These are phyloP conservation scores for Lasioglossum zephyrum DNA, from an alignment of 2,888 invertebrate species.

Conservation along the genomic window DNA sequence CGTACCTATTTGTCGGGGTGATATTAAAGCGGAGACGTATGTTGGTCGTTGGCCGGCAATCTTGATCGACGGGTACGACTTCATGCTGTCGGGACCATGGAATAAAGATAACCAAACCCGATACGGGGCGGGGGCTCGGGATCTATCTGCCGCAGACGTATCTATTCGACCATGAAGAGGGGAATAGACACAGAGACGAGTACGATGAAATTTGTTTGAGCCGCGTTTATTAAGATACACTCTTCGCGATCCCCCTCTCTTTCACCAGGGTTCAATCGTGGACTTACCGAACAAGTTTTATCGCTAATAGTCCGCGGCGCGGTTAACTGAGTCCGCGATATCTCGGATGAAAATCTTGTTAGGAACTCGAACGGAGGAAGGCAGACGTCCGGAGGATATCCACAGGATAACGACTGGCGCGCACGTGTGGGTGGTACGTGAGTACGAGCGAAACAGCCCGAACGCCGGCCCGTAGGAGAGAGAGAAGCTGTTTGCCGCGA, in stretches of 20 bases:
- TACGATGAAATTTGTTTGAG: conserved; percentile 32
- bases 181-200: not conserved
- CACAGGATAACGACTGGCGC: conserved; percentile 68
- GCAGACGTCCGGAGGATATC: conserved; percentile 72
- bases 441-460: conserved; percentile 43
- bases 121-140: not conserved
- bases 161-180: conserved; percentile 12
- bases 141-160: not conserved
- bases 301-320: conserved; percentile 67
- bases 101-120: conserved; percentile 39
- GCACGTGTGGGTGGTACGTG: conserved; percentile 58
- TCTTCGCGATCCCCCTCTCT: not conserved
- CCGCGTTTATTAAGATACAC: conserved; percentile 52
- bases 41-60: conserved; percentile 18
- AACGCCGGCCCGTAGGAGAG: not conserved
- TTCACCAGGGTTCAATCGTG: conserved; percentile 40
- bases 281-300: conserved; percentile 70
- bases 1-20: not conserved
- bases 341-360: conserved; percentile 73
- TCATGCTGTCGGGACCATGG: conserved; percentile 1
- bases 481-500: not conserved
- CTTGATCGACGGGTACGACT: conserved; percentile 45
- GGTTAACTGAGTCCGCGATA: conserved; percentile 64
- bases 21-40: not conserved
- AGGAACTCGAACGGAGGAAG: conserved; percentile 67